These are phyloP conservation scores for Oncorhynchus mykiss DNA, from an alignment of 2,113 vertebrate species.

Conservation along the genomic window DNA sequence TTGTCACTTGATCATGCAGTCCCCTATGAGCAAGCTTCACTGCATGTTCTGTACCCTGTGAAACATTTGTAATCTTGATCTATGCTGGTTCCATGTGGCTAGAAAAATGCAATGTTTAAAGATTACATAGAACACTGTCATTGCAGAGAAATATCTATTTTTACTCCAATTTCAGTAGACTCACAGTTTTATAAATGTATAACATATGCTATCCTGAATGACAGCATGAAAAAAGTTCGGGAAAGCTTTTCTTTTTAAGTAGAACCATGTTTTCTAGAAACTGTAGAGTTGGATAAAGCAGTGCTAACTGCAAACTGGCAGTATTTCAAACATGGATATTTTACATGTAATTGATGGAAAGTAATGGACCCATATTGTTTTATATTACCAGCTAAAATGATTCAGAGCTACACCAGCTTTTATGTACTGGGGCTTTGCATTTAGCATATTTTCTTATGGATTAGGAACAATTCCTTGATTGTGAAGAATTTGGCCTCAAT, in stretches of 20 bases:
- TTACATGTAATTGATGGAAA: conserved; percentile 40
- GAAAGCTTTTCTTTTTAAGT: not conserved
- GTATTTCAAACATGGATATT: conserved; percentile 24
- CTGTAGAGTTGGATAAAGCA: conserved; percentile 1
- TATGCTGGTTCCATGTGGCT: not conserved
- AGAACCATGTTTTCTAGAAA: conserved; percentile 10
- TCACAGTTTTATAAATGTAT: not conserved
- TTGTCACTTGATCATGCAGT: not conserved
- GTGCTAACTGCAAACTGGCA: conserved; percentile 3
- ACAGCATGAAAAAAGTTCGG: not conserved
- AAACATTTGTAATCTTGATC: not conserved
- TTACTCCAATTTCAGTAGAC: not conserved
- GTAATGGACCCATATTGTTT: conserved; percentile 41
- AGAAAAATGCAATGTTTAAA: not conserved
- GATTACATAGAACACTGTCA: no score
- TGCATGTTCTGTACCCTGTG: not conserved
- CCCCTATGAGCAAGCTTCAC: not conserved
- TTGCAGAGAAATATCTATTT: no score
- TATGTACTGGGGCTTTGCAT: conserved; percentile 37
- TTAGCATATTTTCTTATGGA: conserved; percentile 49
- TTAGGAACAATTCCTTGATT: conserved; percentile 50
- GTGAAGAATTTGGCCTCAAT: conserved; percentile 51
- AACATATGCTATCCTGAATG: not conserved
- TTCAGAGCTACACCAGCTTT: conserved; percentile 42
- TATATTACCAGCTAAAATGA: conserved; percentile 28